A percentile compares a stretch with the other conserved stretches of the same genome.
phyloP scores from a whole-genome alignment of 2,113 vertebrate genomes.

The Empidonax traillii region DNA sequence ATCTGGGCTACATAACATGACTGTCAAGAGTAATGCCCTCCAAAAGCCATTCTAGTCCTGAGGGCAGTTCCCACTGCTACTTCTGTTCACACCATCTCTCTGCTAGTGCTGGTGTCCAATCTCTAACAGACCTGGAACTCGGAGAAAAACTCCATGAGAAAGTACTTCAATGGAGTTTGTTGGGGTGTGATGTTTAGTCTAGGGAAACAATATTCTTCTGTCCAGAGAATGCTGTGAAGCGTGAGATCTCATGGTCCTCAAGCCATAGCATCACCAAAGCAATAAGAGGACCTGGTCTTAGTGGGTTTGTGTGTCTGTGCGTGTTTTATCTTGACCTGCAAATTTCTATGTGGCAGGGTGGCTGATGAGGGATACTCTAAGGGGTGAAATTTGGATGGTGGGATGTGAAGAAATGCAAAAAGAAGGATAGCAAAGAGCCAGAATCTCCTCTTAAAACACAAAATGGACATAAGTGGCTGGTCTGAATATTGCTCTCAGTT shows the following conservation, averaged over 20 bases:
- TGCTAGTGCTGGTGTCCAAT: rapidly evolving
- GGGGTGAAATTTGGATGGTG: neutral
- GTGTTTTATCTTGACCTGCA: neutral
- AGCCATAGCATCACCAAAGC: neutral
- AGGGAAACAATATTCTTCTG: neutral
- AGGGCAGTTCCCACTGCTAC: neutral
- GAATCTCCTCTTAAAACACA: neutral
- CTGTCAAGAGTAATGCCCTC: neutral
- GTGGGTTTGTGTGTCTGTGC: neutral
- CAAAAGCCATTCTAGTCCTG: neutral
- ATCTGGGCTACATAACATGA: neutral
- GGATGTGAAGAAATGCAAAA: neutral
- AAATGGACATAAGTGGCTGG: neutral
- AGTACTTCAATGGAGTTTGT: neutral
- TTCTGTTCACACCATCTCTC: neutral
- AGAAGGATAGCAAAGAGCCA: neutral
- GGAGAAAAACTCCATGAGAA: neutral
- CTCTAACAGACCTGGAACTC: neutral
- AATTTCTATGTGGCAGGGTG: neutral
- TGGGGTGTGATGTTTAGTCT: neutral
- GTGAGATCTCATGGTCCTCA: neutral
- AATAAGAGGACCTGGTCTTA: neutral
- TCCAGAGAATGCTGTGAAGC: neutral
- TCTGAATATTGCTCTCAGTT: neutral
- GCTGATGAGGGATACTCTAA: neutral